Conservation (phyloP, 2,797 vertebrate genomes). For the Xenops minutus region DNA sequence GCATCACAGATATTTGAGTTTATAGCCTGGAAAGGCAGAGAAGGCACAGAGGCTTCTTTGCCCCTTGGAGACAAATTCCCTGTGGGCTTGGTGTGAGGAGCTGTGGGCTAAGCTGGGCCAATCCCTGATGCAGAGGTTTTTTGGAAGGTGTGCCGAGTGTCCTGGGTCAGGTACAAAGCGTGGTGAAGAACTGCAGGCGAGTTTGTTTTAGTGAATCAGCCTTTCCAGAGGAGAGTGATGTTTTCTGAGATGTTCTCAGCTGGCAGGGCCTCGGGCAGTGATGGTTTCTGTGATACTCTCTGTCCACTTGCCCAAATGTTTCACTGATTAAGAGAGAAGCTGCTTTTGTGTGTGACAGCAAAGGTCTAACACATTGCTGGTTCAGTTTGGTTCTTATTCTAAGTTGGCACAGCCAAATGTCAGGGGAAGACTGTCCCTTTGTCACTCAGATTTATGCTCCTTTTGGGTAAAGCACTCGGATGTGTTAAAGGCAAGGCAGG, state of each 20-base stretch:
- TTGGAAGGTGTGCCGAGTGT: background rate
- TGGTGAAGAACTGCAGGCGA: background rate
- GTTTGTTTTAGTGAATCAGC: background rate
- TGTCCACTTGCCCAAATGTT: background rate
- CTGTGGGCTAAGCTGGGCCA: background rate
- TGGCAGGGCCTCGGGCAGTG: background rate
- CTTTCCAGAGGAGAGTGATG: background rate
- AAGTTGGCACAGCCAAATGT: background rate
- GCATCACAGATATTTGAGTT: background rate
- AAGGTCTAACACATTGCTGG: background rate
- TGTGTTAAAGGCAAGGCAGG: rapidly evolving
- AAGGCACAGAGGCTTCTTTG: background rate
- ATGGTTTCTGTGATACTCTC: background rate
- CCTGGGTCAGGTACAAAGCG: background rate
- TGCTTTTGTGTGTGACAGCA: background rate
- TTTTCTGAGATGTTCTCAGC: background rate
- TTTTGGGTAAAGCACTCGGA: rapidly evolving
- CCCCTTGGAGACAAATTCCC: background rate
- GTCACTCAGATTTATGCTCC: background rate
- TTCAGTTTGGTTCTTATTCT: background rate
- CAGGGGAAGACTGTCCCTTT: background rate
- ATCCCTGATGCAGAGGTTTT: background rate
- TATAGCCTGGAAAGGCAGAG: background rate
- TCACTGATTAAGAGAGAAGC: background rate
- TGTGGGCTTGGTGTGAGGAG: background rate